Evolutionary conservation across 2,113 vertebrate genomes (phyloP).

Genomic region (Sapayoa aenigma): DNA sequence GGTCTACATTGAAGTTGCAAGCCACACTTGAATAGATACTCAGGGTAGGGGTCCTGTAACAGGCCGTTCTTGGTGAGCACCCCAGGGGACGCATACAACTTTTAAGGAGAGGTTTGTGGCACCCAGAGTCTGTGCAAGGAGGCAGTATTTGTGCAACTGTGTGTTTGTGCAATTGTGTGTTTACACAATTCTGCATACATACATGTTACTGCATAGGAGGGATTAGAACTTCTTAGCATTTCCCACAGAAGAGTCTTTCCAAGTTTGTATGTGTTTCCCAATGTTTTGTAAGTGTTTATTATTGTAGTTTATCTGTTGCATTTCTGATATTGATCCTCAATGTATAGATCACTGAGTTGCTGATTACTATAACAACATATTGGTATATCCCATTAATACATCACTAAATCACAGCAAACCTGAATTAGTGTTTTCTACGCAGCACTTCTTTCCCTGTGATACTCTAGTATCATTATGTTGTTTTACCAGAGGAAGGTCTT

Average conservation of each 20-base stretch:
- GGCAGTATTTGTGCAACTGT: accelerated
- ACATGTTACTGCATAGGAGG: accelerated
- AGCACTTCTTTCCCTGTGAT: not conserved
- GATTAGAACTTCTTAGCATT: not conserved
- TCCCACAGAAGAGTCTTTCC: not conserved
- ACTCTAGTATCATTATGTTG: not conserved
- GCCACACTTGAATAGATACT: not conserved
- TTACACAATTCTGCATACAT: too few relatives aligned
- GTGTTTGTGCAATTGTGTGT: too few relatives aligned
- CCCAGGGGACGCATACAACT: not conserved
- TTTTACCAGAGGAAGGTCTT: not conserved
- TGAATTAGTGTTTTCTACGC: not conserved
- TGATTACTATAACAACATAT: not conserved
- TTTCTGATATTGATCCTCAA: not conserved
- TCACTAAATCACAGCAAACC: not conserved
- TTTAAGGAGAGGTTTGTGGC: not conserved
- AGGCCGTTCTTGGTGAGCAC: not conserved
- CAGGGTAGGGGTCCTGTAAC: accelerated
- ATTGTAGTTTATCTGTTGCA: not conserved
- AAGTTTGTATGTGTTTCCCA: not conserved
- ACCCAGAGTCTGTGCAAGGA: too few relatives aligned
- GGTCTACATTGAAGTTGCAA: not conserved
- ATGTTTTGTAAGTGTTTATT: not conserved
- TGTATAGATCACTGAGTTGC: not conserved
- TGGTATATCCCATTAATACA: not conserved